Percentiles rank a stretch among this genome's conserved stretches.
These are phyloP conservation scores for Terrapene triunguis DNA, from an alignment of 2,113 vertebrate genomes.

Conservation along the genomic window DNA sequence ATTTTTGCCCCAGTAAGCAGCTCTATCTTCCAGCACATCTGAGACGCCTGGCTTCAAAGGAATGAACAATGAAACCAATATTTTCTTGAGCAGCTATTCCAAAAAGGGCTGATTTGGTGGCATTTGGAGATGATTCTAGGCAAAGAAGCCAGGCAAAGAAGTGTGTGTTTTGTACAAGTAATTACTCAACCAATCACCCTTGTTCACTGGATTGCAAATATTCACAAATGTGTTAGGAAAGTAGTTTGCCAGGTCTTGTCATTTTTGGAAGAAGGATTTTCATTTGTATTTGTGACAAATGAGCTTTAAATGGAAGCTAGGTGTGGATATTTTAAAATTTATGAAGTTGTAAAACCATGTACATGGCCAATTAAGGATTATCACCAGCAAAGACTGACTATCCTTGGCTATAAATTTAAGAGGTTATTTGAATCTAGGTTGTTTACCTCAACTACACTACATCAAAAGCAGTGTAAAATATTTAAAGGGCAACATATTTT, in stretches of 20 bases:
- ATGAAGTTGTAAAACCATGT: constrained; percentile 68
- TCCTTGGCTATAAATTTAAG: constrained; percentile 26
- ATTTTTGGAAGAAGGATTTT: constrained; percentile 47
- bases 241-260: background rate
- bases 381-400: constrained; percentile 29
- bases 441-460: constrained; percentile 51
- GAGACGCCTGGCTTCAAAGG: constrained; percentile 47
- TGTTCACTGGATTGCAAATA: constrained; percentile 50
- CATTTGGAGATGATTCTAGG: constrained; percentile 1
- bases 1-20: constrained; percentile 68
- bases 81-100: constrained; percentile 46
- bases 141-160: constrained; percentile 9
- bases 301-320: constrained; percentile 49
- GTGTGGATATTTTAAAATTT: constrained; percentile 65
- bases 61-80: constrained; percentile 30
- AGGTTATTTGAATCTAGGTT: constrained; percentile 44
- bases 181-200: constrained; percentile 4
- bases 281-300: constrained; percentile 60
- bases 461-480: constrained; percentile 57
- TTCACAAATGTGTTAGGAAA: background rate
- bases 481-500: constrained; percentile 55
- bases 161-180: background rate
- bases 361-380: constrained; percentile 66
- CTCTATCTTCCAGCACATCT: constrained; percentile 56
- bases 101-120: constrained; percentile 28